These are phyloP conservation scores for Venusia cambrica DNA, from an alignment of 2,888 invertebrate genomes.

Conservation along the genomic window DNA sequence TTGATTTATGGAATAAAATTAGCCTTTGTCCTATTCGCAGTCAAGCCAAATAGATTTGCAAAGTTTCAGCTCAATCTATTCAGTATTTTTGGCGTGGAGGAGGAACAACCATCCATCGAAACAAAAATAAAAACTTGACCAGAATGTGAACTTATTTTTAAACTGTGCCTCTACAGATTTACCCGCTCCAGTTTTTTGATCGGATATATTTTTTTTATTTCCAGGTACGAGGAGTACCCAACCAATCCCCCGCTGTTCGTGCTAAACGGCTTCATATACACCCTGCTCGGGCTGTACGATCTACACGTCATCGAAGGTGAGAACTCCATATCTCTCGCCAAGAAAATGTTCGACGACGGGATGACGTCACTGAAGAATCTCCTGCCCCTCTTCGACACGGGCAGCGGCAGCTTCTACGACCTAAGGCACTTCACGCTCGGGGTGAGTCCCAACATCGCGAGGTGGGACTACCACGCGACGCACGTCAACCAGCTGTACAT, in stretches of 20 bases:
- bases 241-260: slow-evolving; percentile 97
- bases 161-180: too few species aligned
- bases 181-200: too few species aligned
- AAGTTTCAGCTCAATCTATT: too few species aligned
- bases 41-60: too few species aligned
- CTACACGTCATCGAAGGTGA: slow-evolving; percentile 90
- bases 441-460: slow-evolving; percentile 95
- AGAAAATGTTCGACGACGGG: slow-evolving; percentile 90
- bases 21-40: too few species aligned
- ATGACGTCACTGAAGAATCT: slow-evolving; percentile 93
- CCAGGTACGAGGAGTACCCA: slow-evolving; percentile 98
- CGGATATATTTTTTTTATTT: too few species aligned
- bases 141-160: too few species aligned
- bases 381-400: slow-evolving; percentile 95
- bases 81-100: too few species aligned
- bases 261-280: slow-evolving; percentile 98
- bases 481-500: slow-evolving; percentile 97
- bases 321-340: slow-evolving; percentile 85
- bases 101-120: too few species aligned
- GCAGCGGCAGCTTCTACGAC: slow-evolving; percentile 97
- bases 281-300: slow-evolving; percentile 97
- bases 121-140: too few species aligned
- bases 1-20: too few species aligned
- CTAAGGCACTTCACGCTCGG: slow-evolving; percentile 95
- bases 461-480: slow-evolving; percentile 99